These are phyloP conservation scores for Drosophila paranaensis DNA, from an alignment of 2,888 invertebrate species.

Conservation along the genomic window DNA sequence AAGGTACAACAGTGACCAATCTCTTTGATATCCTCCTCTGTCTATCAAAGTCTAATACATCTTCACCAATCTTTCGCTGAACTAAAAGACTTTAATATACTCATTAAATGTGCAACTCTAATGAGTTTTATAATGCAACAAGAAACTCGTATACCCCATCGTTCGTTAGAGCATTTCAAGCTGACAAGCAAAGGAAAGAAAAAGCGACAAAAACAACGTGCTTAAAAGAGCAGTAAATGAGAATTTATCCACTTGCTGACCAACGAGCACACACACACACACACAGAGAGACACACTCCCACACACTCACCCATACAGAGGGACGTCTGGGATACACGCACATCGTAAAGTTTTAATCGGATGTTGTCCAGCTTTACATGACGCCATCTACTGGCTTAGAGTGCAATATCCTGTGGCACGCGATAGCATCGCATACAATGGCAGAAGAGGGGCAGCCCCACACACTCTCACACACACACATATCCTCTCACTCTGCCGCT, in stretches of 20 bases:
- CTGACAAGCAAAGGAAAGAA: constrained; percentile 45
- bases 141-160: not conserved
- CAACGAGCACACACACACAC: constrained; percentile 45
- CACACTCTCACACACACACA: constrained; percentile 8
- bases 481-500: not conserved
- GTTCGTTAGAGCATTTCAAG: constrained; percentile 31
- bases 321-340: constrained; percentile 66
- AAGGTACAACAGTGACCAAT: too few relatives aligned
- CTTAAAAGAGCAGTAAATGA: constrained; percentile 81
- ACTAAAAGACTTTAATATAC: not conserved
- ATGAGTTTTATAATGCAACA: not conserved
- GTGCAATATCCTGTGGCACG: constrained; percentile 81
- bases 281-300: constrained; percentile 5
- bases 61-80: too few relatives aligned
- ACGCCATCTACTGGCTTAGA: constrained; percentile 82
- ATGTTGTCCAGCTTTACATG: constrained; percentile 80
- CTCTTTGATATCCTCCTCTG: too few relatives aligned
- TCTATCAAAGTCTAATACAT: too few relatives aligned
- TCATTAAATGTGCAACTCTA: too few relatives aligned
- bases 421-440: constrained; percentile 71
- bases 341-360: constrained; percentile 81
- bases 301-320: constrained; percentile 9
- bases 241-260: constrained; percentile 80
- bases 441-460: constrained; percentile 20
- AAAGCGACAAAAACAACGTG: constrained; percentile 74